Evolutionary conservation across 2,797 vertebrate genomes (phyloP), one percentile per base, ranked within the genome.

Genomic region (Sebastiscus tertius): DNA sequence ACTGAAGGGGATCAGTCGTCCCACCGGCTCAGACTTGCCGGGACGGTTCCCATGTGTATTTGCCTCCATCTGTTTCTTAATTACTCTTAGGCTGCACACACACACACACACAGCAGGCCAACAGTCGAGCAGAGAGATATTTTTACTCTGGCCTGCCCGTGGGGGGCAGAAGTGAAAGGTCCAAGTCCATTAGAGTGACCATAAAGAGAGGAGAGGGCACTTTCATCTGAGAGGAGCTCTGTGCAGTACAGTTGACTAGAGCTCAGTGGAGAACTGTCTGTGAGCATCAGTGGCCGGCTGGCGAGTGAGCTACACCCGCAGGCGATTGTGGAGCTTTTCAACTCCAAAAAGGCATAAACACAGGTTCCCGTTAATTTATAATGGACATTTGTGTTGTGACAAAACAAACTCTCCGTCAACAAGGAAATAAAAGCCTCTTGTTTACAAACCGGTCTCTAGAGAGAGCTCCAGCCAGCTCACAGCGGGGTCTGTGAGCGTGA

Each of bases 31-130:
- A 80, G 75, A 87, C 71, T 80, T 62, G 63, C 70, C 16, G 33
- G 75, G 73, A 78, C 42, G 2, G 71, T 86, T 89, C 90, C 91
- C 83, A 72, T 79, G 85, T 88, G 86, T 36, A 78, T 85, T 81
- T 63, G 61, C 52, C 58, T 87, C 69, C 66, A 87, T 89, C 59
- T 80, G 54, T 61, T 55, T 82, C 72, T 64, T 84, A 89, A 93
- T 92, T 81, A 90, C 13, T 75, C 73, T 76, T 24, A 63, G 70
- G 68, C 13, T 71, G 14, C 69, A 55, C 46, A 55, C 72, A 81
- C 78, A 78, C 14, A 36, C 34, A 13, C 36, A 39, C 36, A 64
- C 56, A 79, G 31, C 52, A 80, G 64, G 64, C 14, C 78, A 85
- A 18, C 49, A 75, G 69, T 59, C 13, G 11, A 75, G 55, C 34